Conservation (phyloP, 53 echinoderm and acorn worm species). For the Holothuria leucospilota region DNA sequence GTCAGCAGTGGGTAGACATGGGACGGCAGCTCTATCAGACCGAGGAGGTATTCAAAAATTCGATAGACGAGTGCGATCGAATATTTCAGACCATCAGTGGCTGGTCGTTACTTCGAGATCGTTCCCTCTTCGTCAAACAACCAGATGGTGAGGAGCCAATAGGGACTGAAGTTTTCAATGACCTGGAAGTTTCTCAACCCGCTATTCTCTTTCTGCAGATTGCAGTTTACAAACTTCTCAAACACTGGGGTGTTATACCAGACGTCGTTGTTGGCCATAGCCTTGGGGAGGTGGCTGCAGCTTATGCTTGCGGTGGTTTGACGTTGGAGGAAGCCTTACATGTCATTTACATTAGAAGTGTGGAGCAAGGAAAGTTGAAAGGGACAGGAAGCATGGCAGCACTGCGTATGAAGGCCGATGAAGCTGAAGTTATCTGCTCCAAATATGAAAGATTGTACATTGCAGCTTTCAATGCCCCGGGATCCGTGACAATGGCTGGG, state of each 20-base stretch:
- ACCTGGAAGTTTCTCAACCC: constrained; percentile 85
- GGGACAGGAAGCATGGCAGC: constrained; percentile 97
- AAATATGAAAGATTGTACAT: constrained; percentile 79
- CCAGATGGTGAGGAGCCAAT: constrained; percentile 27
- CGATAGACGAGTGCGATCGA: constrained; percentile 75
- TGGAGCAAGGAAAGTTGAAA: constrained; percentile 81
- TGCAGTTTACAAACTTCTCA: constrained; percentile 77
- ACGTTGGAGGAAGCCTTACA: constrained; percentile 83
- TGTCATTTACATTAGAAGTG: constrained; percentile 87
- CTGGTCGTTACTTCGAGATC: constrained; percentile 80
- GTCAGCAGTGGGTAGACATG: constrained; percentile 94
- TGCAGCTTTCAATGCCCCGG: constrained; percentile 92
- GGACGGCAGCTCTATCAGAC: constrained; percentile 85
- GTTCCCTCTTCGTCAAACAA: background rate
- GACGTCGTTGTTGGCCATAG: constrained; percentile 90
- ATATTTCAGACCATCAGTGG: constrained; percentile 88
- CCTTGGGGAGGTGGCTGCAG: constrained; percentile 94
- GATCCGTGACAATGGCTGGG: constrained; percentile 81
- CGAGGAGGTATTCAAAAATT: constrained; percentile 70
- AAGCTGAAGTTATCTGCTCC: constrained; percentile 69
- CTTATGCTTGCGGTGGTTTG: constrained; percentile 90
- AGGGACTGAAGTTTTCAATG: constrained; percentile 64
- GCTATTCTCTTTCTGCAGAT: constrained; percentile 90
- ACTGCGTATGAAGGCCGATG: constrained; percentile 66
- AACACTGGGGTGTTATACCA: constrained; percentile 82